These are phyloP conservation scores for Anorthoa munda DNA, from an alignment of 2,888 invertebrate species.

Conservation along the genomic window DNA sequence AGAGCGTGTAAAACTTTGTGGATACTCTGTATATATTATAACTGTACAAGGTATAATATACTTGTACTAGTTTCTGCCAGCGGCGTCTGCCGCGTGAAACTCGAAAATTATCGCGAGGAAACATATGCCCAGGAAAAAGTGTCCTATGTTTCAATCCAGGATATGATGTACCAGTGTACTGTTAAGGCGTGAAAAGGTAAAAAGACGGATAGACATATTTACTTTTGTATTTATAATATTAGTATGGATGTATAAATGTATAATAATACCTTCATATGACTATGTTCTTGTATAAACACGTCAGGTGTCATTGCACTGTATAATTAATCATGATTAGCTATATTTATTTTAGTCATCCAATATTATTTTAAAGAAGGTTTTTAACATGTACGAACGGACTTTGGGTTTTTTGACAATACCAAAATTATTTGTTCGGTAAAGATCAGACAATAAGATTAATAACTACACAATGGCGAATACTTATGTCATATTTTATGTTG, in stretches of 20 bases:
- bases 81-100: no score
- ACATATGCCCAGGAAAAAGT: no score
- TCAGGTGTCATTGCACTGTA: conserved; percentile 52
- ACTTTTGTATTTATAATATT: no score
- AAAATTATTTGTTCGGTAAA: conserved; percentile 60
- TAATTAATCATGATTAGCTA: conserved; percentile 61
- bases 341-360: conserved; percentile 61
- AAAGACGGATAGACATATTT: no score
- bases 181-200: no score
- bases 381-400: conserved; percentile 49
- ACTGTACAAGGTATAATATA: no score
- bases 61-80: no score
- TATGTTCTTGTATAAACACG: conserved; percentile 24
- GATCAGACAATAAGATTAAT: conserved; percentile 58
- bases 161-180: no score
- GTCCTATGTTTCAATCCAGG: no score
- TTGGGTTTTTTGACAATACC: conserved; percentile 54
- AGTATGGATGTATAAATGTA: neutral
- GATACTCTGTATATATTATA: no score
- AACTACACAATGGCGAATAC: conserved; percentile 30
- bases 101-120: no score
- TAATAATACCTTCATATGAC: neutral
- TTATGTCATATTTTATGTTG: conserved; percentile 44
- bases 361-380: conserved; percentile 63
- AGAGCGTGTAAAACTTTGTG: no score